Percentiles rank a stretch among this genome's conserved stretches.
These are phyloP conservation scores for Parnassius mnemosyne DNA, from an alignment of 2,888 invertebrate species.

Conservation along the genomic window DNA sequence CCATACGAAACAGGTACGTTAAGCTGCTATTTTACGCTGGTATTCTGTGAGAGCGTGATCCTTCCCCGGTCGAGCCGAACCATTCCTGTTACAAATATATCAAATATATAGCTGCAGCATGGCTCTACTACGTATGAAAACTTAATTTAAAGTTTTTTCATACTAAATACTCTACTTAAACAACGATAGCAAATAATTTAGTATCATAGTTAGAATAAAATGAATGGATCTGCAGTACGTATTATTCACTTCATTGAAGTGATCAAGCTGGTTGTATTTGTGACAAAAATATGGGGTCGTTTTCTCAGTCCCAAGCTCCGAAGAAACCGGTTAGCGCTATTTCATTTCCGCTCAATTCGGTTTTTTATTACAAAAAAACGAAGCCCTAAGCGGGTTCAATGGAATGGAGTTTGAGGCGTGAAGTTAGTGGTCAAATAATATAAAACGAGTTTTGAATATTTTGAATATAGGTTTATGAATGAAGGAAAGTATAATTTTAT, in stretches of 20 bases:
- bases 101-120: too few species aligned
- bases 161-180: too few species aligned
- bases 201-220: too few species aligned
- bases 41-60: too few species aligned
- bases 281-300: conserved; percentile 48
- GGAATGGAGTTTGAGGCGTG: conserved; percentile 51
- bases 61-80: too few species aligned
- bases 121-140: too few species aligned
- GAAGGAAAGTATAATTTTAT: conserved; percentile 28
- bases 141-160: too few species aligned
- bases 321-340: conserved; percentile 74
- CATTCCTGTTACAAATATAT: too few species aligned
- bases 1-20: too few species aligned
- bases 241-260: conserved; percentile 17
- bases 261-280: conserved; percentile 36
- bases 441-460: conserved; percentile 32
- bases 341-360: conserved; percentile 78
- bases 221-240: too few species aligned
- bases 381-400: conserved; percentile 67
- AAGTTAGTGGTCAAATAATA: conserved; percentile 40
- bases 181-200: too few species aligned
- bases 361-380: conserved; percentile 68
- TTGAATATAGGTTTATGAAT: conserved; percentile 41
- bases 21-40: too few species aligned
- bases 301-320: conserved; percentile 53